These are phyloP conservation scores for Lasioglossum malachurum DNA, from an alignment of 2,888 invertebrate genomes.

Conservation along the genomic window DNA sequence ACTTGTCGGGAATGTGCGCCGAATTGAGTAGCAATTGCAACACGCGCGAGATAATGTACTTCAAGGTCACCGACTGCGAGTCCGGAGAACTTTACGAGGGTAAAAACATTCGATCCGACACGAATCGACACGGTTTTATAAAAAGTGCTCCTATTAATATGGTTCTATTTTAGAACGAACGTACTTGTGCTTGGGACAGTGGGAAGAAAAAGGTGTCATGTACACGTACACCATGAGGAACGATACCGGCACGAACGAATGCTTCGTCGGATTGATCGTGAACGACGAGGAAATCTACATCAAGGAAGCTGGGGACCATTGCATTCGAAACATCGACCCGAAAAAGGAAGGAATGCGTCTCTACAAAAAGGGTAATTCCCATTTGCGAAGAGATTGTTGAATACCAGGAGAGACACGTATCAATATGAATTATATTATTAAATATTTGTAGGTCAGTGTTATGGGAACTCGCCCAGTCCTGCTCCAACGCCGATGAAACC, in stretches of 20 bases:
- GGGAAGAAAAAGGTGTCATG: conserved; percentile 88
- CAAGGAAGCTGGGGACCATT: conserved; percentile 89
- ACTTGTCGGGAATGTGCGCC: conserved; percentile 87
- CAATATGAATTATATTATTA: too few relatives aligned
- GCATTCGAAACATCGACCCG: conserved; percentile 87
- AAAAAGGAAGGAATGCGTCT: conserved; percentile 88
- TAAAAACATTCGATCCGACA: conserved; percentile 64
- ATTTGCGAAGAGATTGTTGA: not conserved
- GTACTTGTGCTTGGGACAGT: conserved; percentile 89
- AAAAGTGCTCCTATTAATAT: not conserved
- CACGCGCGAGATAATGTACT: conserved; percentile 89
- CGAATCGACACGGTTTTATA: not conserved
- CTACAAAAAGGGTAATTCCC: conserved; percentile 84
- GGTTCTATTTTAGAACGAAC: conserved; percentile 86
- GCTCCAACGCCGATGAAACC: conserved; percentile 81
- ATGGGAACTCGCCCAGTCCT: conserved; percentile 83
- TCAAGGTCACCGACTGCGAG: conserved; percentile 88
- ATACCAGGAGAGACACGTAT: not conserved
- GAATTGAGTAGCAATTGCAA: conserved; percentile 89
- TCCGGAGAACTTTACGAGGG: conserved; percentile 88
- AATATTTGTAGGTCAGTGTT: conserved; percentile 79
- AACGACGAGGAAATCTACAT: conserved; percentile 88
- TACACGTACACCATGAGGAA: conserved; percentile 89
- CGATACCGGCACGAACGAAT: conserved; percentile 88
- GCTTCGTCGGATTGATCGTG: conserved; percentile 88